phyloP scores from a whole-genome alignment of 2,888 invertebrate genomes.

The Drosophila niveifrons region DNA sequence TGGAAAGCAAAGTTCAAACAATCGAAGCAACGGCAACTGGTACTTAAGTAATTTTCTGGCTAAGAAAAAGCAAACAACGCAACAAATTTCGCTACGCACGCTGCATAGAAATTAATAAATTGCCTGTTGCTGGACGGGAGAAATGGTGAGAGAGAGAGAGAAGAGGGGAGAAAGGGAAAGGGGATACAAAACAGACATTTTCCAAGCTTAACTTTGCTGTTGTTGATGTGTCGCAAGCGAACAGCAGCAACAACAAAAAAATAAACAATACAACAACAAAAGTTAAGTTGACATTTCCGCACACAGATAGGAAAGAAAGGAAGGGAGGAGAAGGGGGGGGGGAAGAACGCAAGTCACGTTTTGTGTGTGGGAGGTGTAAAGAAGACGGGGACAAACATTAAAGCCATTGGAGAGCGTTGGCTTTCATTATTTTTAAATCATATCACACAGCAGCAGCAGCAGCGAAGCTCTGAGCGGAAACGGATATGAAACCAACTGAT shows the following conservation, averaged over 20 bases:
- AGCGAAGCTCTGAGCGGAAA: constrained; percentile 56
- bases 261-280: constrained; percentile 14
- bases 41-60: constrained; percentile 62
- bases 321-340: background rate
- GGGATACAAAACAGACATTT: constrained; percentile 39
- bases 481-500: constrained; percentile 72
- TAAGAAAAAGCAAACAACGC: constrained; percentile 44
- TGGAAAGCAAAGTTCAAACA: constrained; percentile 72
- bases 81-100: constrained; percentile 74
- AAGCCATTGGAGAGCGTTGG: constrained; percentile 59
- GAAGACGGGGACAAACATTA: constrained; percentile 35
- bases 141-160: background rate
- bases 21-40: constrained; percentile 63
- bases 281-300: constrained; percentile 79
- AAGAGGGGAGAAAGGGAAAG: background rate
- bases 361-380: constrained; percentile 3
- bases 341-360: constrained; percentile 47
- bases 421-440: constrained; percentile 81
- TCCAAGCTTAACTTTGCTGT: constrained; percentile 39
- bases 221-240: constrained; percentile 51
- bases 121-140: constrained; percentile 30
- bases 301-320: constrained; percentile 1
- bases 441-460: constrained; percentile 57
- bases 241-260: too few relatives aligned
- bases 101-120: constrained; percentile 81